phyloP scores from a whole-genome alignment of 35 echinoderm and acorn worm genomes.

The Lytechinus pictus region DNA sequence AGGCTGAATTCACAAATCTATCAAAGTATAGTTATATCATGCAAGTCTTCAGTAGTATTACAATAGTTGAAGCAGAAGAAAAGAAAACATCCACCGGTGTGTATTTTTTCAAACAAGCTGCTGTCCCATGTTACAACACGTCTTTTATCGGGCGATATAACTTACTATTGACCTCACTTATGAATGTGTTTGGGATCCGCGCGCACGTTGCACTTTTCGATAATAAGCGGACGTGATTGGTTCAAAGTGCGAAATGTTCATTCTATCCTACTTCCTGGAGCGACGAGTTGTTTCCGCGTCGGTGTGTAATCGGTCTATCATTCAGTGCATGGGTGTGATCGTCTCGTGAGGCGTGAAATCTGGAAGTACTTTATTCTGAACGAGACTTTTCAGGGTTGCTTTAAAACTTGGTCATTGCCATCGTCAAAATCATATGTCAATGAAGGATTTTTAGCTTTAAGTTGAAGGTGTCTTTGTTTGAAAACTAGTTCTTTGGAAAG shows the following conservation, averaged over 20 bases:
- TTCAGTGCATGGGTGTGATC: background rate
- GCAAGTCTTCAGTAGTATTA: no score
- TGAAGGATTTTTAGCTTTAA: background rate
- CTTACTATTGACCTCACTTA: no score
- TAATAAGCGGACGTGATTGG: background rate
- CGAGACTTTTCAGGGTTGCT: background rate
- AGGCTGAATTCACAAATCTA: no score
- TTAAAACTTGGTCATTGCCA: background rate
- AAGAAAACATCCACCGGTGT: no score
- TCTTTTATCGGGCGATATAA: no score
- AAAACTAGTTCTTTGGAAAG: no score
- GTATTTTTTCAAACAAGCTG: no score
- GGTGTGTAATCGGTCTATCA: background rate
- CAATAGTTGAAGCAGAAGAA: no score
- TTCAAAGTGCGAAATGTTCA: background rate
- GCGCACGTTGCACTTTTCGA: background rate
- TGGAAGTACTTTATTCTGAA: slow-evolving; percentile 1
- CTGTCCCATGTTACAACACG: no score
- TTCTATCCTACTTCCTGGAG: background rate
- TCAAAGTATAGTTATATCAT: no score
- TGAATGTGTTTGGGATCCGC: background rate
- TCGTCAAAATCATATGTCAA: background rate
- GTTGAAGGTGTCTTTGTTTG: background rate
- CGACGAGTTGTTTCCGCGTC: background rate
- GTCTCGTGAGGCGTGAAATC: background rate